A percentile compares a stretch with the other conserved stretches of the same genome.
Conservation (phyloP, 2,113 vertebrate species). For the Seriola aureovittata region DNA sequence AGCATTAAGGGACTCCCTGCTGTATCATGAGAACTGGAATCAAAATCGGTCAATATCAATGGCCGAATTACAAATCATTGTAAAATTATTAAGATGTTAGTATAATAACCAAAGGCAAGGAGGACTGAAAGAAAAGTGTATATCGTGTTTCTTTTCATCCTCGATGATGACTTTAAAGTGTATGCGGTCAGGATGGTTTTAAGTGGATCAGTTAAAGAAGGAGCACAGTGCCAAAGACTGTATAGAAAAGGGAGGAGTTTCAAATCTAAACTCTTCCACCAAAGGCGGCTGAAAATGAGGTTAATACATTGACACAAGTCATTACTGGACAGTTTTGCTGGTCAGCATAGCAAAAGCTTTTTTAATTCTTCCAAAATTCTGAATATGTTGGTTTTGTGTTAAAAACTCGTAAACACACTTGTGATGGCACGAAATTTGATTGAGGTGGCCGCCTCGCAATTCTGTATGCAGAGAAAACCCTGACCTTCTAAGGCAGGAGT, state of each 20-base stretch:
- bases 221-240: too few species aligned
- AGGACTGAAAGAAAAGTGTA: not conserved
- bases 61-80: not conserved
- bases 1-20: not conserved
- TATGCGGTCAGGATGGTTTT: not conserved
- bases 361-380: too few species aligned
- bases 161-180: not conserved
- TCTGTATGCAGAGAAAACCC: too few species aligned
- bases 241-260: not conserved
- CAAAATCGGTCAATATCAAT: conserved; percentile 17
- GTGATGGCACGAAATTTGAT: too few species aligned
- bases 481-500: not conserved
- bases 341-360: not conserved
- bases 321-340: not conserved
- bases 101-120: not conserved
- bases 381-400: too few species aligned
- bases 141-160: too few species aligned
- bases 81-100: not conserved
- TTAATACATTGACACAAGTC: not conserved
- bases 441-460: too few species aligned
- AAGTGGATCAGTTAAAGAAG: not conserved
- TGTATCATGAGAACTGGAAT: not conserved
- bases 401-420: too few species aligned
- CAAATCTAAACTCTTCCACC: not conserved
- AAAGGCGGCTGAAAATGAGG: too few species aligned